Evolutionary conservation across 2,113 vertebrate genomes (phyloP), one percentile per base, ranked within the genome.

Genomic region (Condylura cristata): DNA sequence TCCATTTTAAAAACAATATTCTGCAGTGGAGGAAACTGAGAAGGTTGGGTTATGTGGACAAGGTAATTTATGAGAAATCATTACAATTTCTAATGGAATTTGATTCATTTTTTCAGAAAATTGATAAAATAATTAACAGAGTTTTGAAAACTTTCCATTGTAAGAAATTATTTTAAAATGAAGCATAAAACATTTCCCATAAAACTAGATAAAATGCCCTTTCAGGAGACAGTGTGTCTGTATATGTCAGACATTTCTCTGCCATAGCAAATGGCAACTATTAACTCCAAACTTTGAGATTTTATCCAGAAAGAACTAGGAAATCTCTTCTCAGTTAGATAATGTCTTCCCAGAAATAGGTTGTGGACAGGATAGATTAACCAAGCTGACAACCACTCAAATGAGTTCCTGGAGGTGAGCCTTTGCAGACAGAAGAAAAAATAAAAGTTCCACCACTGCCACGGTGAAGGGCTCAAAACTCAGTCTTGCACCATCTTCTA

Each of bases 51-150:
- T 48, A 79, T 39, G 68, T 82, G 93, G 39, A 26, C 74, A 96
- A 71, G 12, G 4, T 90, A 93, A 80, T 94, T 96, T 96, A 90
- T 95, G 68, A 89, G 71, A 83, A 97, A 94, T 75, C 75, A 82
- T 66, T 96, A 95, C 7, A 48, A 90, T 94, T 96, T 94, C 14
- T 48, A 97, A 3, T 92, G 89, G 32, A 53, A 22, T 80, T 96
- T 76, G 89, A 95, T 96, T 18, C 26, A 75, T 95, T 93, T 16
- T 90, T 13, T 41, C 22, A 91, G 6, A 8, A 3, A 91, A 65
- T 93, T 96, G 76, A 93, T 95, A 94, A 86, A 96, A 78, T 95
- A 95, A 97, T 51, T 20, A 93, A 95, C 82, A 95, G 85, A 96
- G 83, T 74, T 46, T 94, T 68, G 96, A 95, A 75, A 95, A 95